Percentiles rank a stretch among this genome's conserved stretches.
These are phyloP conservation scores for Odocoileus hemionus DNA, from an alignment of 2,113 vertebrate species.

Conservation along the genomic window DNA sequence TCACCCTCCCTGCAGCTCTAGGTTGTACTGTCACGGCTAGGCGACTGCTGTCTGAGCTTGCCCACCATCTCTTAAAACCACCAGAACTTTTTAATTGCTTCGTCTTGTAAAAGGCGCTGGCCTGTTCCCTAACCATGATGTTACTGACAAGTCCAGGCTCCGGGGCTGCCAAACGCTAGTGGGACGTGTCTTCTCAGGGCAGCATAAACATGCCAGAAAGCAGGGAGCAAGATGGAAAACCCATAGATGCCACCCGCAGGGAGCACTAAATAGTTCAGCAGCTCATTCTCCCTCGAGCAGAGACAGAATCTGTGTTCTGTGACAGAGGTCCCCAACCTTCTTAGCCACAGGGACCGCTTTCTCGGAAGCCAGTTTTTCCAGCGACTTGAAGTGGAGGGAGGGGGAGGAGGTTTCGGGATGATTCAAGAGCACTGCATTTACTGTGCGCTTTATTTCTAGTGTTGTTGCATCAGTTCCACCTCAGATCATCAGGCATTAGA, in stretches of 20 bases:
- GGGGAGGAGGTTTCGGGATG: rapidly evolving
- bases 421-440: background rate
- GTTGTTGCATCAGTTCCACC: background rate
- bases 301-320: rapidly evolving
- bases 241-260: rapidly evolving
- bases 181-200: background rate
- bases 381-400: background rate
- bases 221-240: background rate
- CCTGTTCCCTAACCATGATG: background rate
- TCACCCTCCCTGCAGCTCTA: rapidly evolving
- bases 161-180: background rate
- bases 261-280: background rate
- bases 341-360: background rate
- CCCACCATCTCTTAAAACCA: background rate
- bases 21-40: rapidly evolving
- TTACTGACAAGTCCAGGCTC: background rate
- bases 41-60: background rate
- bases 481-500: background rate
- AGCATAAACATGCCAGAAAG: too few species aligned
- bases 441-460: rapidly evolving
- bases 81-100: background rate
- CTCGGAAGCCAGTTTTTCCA: background rate
- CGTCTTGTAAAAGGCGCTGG: rapidly evolving
- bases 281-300: background rate
- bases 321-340: background rate